Conservation (phyloP, 2,113 vertebrate species). For the Rhinolophus sinicus region DNA sequence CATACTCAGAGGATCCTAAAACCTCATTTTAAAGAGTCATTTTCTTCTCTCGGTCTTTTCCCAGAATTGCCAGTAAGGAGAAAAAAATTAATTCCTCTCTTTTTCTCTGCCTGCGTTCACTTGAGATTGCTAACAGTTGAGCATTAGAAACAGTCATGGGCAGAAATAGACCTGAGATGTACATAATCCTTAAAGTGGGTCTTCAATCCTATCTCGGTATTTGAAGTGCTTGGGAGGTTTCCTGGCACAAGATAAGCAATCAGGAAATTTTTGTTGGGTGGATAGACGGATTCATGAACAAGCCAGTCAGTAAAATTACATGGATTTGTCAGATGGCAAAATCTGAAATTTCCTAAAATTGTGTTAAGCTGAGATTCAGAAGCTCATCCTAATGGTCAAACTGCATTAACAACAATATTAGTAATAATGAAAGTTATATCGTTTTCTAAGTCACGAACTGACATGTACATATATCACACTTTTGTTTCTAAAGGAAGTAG, state of each 20-base stretch:
- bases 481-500: slow-evolving; percentile 93
- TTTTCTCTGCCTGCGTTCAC: neutral
- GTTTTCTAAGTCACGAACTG: slow-evolving; percentile 14
- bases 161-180: neutral
- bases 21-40: neutral
- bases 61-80: neutral
- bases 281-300: neutral
- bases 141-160: neutral
- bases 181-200: neutral
- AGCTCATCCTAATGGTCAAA: neutral
- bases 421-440: neutral
- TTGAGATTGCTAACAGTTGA: neutral
- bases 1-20: neutral
- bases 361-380: neutral
- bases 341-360: neutral
- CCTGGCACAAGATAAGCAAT: neutral
- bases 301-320: neutral
- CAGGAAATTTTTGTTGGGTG: neutral
- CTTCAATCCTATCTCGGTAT: accelerated
- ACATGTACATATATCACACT: slow-evolving; percentile 70
- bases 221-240: neutral
- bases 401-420: neutral
- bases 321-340: neutral
- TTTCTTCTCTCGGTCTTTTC: slow-evolving; percentile 31
- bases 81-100: neutral